These are phyloP conservation scores for Fragum whitleyi DNA, from an alignment of 2,888 invertebrate species.

Conservation along the genomic window DNA sequence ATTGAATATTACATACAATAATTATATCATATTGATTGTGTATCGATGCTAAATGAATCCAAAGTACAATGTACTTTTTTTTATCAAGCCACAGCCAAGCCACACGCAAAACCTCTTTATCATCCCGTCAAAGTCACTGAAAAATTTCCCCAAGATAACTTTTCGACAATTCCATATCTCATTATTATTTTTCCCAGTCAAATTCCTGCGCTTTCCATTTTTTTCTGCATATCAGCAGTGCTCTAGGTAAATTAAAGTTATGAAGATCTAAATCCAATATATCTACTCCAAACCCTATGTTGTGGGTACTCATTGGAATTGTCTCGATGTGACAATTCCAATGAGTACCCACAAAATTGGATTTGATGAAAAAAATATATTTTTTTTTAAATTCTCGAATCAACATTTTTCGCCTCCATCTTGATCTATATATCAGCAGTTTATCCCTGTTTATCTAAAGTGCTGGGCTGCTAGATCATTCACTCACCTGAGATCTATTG, in stretches of 20 bases:
- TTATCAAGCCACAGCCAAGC: conserved; percentile 9
- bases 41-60: too few species aligned
- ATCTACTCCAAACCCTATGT: not conserved
- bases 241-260: not conserved
- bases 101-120: conserved; percentile 24
- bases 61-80: too few species aligned
- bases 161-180: conserved; percentile 28
- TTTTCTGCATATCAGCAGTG: not conserved
- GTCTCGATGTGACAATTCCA: too few species aligned
- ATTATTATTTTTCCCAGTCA: conserved; percentile 25
- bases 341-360: not conserved
- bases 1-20: too few species aligned
- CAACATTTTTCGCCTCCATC: too few species aligned
- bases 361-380: not conserved
- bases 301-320: too few species aligned
- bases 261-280: not conserved
- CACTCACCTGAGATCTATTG: conserved; percentile 11
- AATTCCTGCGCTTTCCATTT: conserved; percentile 22
- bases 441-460: conserved; percentile 47
- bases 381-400: too few species aligned
- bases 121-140: conserved; percentile 25
- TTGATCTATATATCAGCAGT: not conserved
- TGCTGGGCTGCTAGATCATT: conserved; percentile 44
- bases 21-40: too few species aligned
- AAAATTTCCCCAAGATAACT: conserved; percentile 23